A percentile compares a stretch with the other conserved stretches of the same genome.
Conservation (phyloP, 2,113 vertebrate genomes). For the Tricholaema leucomelas region DNA sequence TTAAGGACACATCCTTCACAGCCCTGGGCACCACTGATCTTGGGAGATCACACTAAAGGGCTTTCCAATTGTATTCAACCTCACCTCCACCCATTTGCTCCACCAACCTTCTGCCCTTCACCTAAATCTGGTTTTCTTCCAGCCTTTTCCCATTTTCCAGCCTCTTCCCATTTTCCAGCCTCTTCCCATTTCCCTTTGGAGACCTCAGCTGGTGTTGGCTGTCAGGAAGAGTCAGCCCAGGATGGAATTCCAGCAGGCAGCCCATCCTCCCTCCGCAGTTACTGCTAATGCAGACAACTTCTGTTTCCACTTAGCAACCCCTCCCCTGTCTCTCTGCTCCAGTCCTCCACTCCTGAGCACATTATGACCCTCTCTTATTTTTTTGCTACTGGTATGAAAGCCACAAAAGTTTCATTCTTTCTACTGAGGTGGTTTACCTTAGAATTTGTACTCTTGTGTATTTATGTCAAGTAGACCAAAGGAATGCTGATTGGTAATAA, state of each 20-base stretch:
- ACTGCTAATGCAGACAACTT: not conserved
- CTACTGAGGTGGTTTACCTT: not conserved
- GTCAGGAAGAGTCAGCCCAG: not conserved
- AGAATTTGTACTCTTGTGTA: not conserved
- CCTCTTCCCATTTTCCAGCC: too few species aligned
- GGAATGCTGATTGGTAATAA: not conserved
- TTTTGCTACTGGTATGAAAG: not conserved
- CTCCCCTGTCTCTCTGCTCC: not conserved
- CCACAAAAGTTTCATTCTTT: not conserved
- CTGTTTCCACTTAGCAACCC: not conserved
- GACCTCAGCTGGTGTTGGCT: not conserved
- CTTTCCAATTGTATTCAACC: not conserved
- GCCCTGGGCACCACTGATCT: not conserved
- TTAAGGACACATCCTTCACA: not conserved
- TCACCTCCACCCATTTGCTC: not conserved
- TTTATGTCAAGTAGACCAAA: not conserved
- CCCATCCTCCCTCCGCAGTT: not conserved
- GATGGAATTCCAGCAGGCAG: not conserved
- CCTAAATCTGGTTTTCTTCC: not conserved
- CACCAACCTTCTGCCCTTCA: not conserved
- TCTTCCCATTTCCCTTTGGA: not conserved
- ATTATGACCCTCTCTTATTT: not conserved
- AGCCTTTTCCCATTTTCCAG: not conserved
- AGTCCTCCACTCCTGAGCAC: not conserved
- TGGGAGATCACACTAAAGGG: not conserved